These are phyloP conservation scores for Eulemur coronatus DNA, from an alignment of 2,797 vertebrate genomes.

Conservation along the genomic window DNA sequence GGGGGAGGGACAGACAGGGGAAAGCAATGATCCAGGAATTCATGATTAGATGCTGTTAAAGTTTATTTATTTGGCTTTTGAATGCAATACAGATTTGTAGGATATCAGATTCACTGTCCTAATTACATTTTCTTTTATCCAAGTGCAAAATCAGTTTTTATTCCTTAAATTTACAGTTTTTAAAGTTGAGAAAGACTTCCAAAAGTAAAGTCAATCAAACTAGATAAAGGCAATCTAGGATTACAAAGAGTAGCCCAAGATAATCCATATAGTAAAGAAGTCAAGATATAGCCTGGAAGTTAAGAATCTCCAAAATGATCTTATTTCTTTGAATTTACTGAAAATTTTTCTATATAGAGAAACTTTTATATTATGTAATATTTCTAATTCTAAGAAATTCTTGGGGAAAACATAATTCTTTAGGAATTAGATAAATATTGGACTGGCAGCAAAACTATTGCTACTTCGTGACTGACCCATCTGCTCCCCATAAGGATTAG, in stretches of 20 bases:
- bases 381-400: conserved; percentile 39
- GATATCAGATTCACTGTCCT: background rate
- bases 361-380: background rate
- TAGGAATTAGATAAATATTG: background rate
- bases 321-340: conserved; percentile 19
- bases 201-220: background rate
- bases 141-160: conserved; percentile 31
- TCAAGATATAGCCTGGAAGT: background rate
- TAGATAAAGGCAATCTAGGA: background rate
- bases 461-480: background rate
- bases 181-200: background rate
- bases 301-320: background rate
- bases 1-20: background rate
- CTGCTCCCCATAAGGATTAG: background rate
- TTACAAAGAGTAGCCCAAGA: background rate
- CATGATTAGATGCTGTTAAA: background rate
- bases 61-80: background rate
- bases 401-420: background rate
- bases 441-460: background rate
- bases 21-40: background rate
- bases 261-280: background rate
- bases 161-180: conserved; percentile 8
- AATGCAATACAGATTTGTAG: background rate
- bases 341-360: background rate
- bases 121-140: background rate